Conservation (phyloP, 2,797 vertebrate species). For the Malurus leucopterus region DNA sequence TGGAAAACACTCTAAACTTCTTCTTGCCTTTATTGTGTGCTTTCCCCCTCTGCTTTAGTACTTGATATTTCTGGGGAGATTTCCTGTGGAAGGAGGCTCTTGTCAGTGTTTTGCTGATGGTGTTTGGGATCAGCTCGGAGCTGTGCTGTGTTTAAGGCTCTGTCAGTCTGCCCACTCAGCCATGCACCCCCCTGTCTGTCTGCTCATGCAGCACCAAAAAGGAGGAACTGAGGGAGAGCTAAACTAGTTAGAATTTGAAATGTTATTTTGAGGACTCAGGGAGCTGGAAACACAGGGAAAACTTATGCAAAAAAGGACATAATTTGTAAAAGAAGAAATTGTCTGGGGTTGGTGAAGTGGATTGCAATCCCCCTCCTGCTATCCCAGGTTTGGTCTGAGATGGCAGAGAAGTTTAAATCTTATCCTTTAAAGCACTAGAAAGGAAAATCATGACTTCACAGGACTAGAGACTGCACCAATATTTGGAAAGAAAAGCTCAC, state of each 20-base stretch:
- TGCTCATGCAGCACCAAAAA: neutral
- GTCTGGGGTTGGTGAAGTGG: neutral
- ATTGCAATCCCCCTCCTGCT: neutral
- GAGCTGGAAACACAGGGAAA: neutral
- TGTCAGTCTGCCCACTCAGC: neutral
- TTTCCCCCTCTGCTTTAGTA: neutral
- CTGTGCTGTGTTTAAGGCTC: rapidly evolving
- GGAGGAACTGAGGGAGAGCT: neutral
- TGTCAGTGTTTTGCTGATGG: neutral
- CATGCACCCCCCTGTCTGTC: neutral
- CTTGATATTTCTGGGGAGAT: neutral
- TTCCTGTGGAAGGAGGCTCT: neutral
- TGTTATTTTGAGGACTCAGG: neutral
- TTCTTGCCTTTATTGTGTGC: neutral
- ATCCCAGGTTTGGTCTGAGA: neutral
- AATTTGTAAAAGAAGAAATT: neutral
- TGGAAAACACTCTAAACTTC: neutral
- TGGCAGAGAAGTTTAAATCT: neutral
- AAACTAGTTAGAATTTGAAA: neutral
- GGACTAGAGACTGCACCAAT: neutral
- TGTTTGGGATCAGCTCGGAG: neutral
- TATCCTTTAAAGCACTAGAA: neutral
- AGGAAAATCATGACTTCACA: neutral
- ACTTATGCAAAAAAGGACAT: neutral
- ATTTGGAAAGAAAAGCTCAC: neutral